Conservation (phyloP, 2,113 vertebrate genomes). For the Donacobius atricapilla region DNA sequence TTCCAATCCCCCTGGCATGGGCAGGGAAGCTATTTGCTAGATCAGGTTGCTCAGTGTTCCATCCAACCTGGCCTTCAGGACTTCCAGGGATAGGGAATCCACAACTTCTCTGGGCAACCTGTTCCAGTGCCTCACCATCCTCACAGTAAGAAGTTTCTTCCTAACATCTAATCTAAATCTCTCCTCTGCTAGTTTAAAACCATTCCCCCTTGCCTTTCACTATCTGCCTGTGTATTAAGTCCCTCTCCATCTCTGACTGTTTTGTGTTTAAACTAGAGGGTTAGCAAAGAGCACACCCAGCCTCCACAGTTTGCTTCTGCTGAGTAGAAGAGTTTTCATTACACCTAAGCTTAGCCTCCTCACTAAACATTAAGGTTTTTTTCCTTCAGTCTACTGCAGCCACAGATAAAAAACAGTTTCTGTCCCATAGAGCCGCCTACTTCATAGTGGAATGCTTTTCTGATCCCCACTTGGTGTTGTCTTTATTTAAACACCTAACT, state of each 20-base stretch:
- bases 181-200: background rate
- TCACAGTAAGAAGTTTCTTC: background rate
- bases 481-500: background rate
- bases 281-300: background rate
- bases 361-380: background rate
- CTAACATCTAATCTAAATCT: background rate
- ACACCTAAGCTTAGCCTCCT: background rate
- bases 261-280: background rate
- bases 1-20: background rate
- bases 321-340: background rate
- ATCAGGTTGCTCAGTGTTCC: background rate
- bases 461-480: background rate
- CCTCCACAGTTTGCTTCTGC: background rate
- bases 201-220: background rate
- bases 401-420: background rate
- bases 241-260: background rate
- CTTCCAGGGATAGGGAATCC: background rate
- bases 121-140: background rate
- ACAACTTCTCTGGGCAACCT: background rate
- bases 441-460: background rate
- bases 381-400: background rate
- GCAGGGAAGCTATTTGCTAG: background rate
- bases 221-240: background rate
- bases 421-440: background rate
- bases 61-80: background rate